Evolutionary conservation across 53 echinoderm and acorn worm genomes (phyloP).

Genomic region (Astropecten irregularis): DNA sequence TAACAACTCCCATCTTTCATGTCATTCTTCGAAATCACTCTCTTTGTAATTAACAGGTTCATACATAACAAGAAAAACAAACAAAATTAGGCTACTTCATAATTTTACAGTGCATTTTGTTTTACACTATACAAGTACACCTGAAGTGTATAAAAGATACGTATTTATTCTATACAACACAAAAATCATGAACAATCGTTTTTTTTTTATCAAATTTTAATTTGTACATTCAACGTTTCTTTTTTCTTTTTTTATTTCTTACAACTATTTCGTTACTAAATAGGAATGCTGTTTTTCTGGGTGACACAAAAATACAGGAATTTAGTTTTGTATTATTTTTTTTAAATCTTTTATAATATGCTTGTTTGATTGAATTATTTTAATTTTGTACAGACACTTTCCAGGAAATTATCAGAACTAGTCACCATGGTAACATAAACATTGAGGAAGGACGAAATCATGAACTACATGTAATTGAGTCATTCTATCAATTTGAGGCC

Average conservation of each 20-base stretch:
- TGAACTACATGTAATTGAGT: too few relatives aligned
- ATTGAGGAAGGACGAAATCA: neutral
- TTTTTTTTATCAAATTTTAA: slow-evolving; percentile 35
- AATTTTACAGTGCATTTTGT: too few relatives aligned
- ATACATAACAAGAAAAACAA: too few relatives aligned
- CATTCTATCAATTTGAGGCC: too few relatives aligned
- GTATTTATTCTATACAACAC: slow-evolving; percentile 33
- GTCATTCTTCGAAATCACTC: too few relatives aligned
- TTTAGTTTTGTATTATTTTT: too few relatives aligned
- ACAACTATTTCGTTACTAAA: slow-evolving; percentile 8
- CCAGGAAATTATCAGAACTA: neutral
- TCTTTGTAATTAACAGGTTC: too few relatives aligned
- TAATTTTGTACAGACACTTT: neutral
- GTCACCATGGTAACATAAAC: neutral
- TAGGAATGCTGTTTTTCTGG: slow-evolving; percentile 37
- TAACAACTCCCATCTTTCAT: too few relatives aligned
- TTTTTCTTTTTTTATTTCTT: neutral
- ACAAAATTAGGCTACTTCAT: too few relatives aligned
- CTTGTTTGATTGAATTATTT: neutral
- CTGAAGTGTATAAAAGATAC: slow-evolving; percentile 41
- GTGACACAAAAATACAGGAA: slow-evolving; percentile 44
- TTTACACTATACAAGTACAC: slow-evolving; percentile 24
- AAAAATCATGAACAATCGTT: slow-evolving; percentile 14
- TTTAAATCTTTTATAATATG: neutral
- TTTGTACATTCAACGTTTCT: slow-evolving; percentile 27